Conservation (phyloP, 2,888 invertebrate species). For the Nephrotoma appendiculata region DNA sequence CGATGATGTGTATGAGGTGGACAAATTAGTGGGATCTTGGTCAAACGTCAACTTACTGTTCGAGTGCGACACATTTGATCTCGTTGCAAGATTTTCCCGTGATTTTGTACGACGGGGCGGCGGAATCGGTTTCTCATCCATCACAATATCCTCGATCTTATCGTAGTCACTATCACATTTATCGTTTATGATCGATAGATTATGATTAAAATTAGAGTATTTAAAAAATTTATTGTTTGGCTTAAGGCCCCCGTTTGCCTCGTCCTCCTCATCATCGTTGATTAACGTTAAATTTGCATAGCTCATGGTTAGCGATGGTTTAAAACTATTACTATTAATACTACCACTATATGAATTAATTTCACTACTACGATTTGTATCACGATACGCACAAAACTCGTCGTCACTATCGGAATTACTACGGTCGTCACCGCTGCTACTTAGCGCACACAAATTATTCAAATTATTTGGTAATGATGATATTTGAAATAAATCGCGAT, state of each 20-base stretch:
- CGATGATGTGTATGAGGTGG: slow-evolving; percentile 29
- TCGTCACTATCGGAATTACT: not conserved
- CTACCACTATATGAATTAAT: not conserved
- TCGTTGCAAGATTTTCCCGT: not conserved
- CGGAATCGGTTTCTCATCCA: slow-evolving; percentile 10
- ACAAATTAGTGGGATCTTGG: slow-evolving; percentile 29
- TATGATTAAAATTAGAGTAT: slow-evolving; percentile 39
- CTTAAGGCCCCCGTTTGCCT: not conserved
- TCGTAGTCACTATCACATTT: slow-evolving; percentile 29
- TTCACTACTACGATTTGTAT: not conserved
- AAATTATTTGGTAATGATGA: slow-evolving; percentile 51
- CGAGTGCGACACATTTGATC: not conserved
- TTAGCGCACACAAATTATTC: slow-evolving; percentile 36
- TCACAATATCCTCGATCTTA: slow-evolving; percentile 4
- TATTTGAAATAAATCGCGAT: slow-evolving; percentile 16
- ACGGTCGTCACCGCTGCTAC: slow-evolving; percentile 16
- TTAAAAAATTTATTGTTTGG: slow-evolving; percentile 19
- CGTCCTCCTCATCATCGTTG: slow-evolving; percentile 35
- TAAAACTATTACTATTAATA: not conserved
- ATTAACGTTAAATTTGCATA: slow-evolving; percentile 46
- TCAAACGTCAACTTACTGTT: slow-evolving; percentile 22
- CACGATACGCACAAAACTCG: not conserved
- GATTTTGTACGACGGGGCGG: slow-evolving; percentile 11
- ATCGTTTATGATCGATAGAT: slow-evolving; percentile 41
- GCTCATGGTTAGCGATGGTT: slow-evolving; percentile 22